A percentile compares a stretch with the other conserved stretches of the same genome.
phyloP scores from a whole-genome alignment of 2,797 vertebrate species.

The Aeoliscus strigatus region DNA sequence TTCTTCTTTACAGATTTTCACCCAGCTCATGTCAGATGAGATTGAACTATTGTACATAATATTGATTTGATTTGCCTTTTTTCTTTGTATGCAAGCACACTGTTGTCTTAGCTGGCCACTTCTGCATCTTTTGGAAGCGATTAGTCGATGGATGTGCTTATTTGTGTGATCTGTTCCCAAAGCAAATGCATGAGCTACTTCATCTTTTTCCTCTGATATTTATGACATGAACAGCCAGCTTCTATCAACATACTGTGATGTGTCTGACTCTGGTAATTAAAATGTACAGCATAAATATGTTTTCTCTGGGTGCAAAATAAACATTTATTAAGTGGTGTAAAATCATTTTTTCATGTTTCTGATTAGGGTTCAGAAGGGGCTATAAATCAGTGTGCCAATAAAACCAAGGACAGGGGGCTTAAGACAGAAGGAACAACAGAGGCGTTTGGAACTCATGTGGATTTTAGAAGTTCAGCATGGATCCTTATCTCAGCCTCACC shows the following conservation, averaged over 20 bases:
- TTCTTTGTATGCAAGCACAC: slow-evolving; percentile 33
- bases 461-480: slow-evolving; percentile 51
- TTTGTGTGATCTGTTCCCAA: slow-evolving; percentile 16
- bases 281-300: slow-evolving; percentile 48
- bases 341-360: slow-evolving; percentile 12
- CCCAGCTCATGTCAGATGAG: slow-evolving; percentile 24
- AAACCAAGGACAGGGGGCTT: slow-evolving; percentile 50
- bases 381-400: slow-evolving; percentile 49
- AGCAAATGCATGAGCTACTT: slow-evolving; percentile 46
- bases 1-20: slow-evolving; percentile 18
- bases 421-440: slow-evolving; percentile 36
- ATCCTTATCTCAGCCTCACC: slow-evolving; percentile 51
- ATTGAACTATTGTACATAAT: slow-evolving; percentile 45
- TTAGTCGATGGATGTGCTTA: slow-evolving; percentile 20
- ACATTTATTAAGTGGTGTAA: slow-evolving; percentile 29
- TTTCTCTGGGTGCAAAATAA: slow-evolving; percentile 56
- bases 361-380: slow-evolving; percentile 30
- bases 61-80: slow-evolving; percentile 29
- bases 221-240: slow-evolving; percentile 41
- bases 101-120: slow-evolving; percentile 41
- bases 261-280: slow-evolving; percentile 57
- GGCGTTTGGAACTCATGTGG: slow-evolving; percentile 53
- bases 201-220: slow-evolving; percentile 21
- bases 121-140: slow-evolving; percentile 14
- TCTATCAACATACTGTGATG: slow-evolving; percentile 61